phyloP scores from a whole-genome alignment of 2,113 vertebrate genomes.

The Corythornis vintsioides region DNA sequence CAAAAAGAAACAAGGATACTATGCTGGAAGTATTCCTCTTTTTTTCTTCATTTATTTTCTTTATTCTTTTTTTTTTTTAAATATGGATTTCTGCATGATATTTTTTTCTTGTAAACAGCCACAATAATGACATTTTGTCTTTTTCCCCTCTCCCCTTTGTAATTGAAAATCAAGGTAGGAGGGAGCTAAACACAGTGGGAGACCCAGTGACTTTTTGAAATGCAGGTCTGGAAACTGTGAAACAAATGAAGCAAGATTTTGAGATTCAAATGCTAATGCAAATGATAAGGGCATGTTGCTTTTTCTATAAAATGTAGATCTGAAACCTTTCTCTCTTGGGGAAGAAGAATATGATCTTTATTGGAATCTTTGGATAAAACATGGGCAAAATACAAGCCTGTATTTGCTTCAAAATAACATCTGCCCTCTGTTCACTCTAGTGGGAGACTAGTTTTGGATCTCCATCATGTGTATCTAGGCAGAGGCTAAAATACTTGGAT shows the following conservation, averaged over 20 bases:
- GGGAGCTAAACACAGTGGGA: background rate
- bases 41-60: background rate
- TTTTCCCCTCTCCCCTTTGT: background rate
- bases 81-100: background rate
- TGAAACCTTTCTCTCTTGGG: background rate
- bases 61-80: background rate
- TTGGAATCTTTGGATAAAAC: background rate
- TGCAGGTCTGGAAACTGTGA: slow-evolving; percentile 17
- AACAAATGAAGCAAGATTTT: slow-evolving; percentile 34
- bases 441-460: background rate
- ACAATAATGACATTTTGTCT: background rate
- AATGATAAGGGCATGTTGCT: background rate
- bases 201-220: background rate
- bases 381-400: background rate
- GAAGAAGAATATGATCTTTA: background rate
- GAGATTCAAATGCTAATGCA: slow-evolving; percentile 19
- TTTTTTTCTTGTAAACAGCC: background rate
- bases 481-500: background rate
- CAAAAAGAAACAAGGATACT: background rate
- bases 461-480: background rate
- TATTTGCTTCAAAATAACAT: background rate
- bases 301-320: background rate
- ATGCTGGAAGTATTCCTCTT: background rate
- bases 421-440: background rate
- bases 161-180: slow-evolving; percentile 45